Base-by-base conservation (phyloP, 2,888 invertebrate species). In the Melanotus villosus region DNA sequence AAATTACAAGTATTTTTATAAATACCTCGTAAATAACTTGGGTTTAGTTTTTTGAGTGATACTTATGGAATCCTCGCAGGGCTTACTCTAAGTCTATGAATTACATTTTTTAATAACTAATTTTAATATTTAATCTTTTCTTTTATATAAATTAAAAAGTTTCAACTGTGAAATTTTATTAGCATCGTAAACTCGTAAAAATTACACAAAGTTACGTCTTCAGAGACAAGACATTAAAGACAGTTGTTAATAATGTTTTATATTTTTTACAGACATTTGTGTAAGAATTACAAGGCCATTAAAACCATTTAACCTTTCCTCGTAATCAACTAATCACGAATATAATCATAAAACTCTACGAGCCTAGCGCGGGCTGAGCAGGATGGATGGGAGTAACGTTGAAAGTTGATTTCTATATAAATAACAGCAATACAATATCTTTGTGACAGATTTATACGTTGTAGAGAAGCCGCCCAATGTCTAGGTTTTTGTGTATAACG, bases 391-490 rank as follows among this genome's bases (percentile, higher is more conserved):
- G 83, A 82, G 82, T 80, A 81, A 81, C 81, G 82, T 82, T 82
- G 80, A 81, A 82, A 81, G 82, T 82, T 84, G 84, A 84, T 84
- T 84, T 82, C 80, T 82, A 83, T 83, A 84, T 84, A 84, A 84
- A 84, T 84, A 83, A 84, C 82, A 78, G 82, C 82, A 82, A 83
- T 82, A 84, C 84, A 84, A 84, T 84, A 84, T 83, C 82, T 80
- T 78, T 79, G 78, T 82, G 84, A 83, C 83, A 84, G 84, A 84
- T 84, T 84, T 84, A 84, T 84, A 81, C 76, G 80, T 79, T 78
- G 79, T 77, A 80, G 78, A 81, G 82, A 81, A 78, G 80, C 82
- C 82, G 83, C 81, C 82, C 82, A 80, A 78, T 80, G 82, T 81
- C 82, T 81, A 80, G 79, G 80, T 81, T 80, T 81, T 82, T 82